These are phyloP conservation scores for Pelochelys cantorii DNA, from an alignment of 2,797 vertebrate genomes.

Conservation along the genomic window DNA sequence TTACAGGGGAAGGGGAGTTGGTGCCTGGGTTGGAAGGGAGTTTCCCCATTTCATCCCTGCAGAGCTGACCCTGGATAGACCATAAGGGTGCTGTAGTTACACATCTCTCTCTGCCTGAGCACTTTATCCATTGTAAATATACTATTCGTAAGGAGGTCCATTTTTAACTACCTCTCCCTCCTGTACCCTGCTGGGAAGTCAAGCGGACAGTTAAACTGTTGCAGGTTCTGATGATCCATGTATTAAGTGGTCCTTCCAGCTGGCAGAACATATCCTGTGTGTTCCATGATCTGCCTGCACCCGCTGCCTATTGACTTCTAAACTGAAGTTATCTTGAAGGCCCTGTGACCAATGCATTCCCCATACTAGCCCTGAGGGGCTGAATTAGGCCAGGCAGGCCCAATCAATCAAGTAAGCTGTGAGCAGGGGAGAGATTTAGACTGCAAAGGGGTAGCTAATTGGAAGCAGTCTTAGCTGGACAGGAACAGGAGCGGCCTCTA, in stretches of 20 bases:
- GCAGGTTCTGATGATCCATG: neutral
- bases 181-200: rapidly evolving
- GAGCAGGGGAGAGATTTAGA: neutral
- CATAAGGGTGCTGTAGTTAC: too few relatives aligned
- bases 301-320: neutral
- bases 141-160: rapidly evolving
- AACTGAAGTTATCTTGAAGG: neutral
- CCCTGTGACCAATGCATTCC: too few relatives aligned
- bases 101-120: neutral
- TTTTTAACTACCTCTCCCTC: neutral
- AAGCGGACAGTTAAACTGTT: rapidly evolving
- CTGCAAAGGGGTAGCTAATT: neutral
- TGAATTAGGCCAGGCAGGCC: neutral
- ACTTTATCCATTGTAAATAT: neutral
- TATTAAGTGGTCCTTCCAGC: neutral
- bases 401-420: neutral
- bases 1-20: too few relatives aligned
- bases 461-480: neutral
- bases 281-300: rapidly evolving
- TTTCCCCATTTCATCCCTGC: too few relatives aligned
- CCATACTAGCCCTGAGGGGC: too few relatives aligned
- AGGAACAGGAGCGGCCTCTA: neutral
- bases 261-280: neutral
- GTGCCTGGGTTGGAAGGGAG: too few relatives aligned
- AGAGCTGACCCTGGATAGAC: too few relatives aligned